Evolutionary conservation across 2,888 invertebrate genomes (phyloP).

Genomic region (Agonopterix alstromeriana): DNA sequence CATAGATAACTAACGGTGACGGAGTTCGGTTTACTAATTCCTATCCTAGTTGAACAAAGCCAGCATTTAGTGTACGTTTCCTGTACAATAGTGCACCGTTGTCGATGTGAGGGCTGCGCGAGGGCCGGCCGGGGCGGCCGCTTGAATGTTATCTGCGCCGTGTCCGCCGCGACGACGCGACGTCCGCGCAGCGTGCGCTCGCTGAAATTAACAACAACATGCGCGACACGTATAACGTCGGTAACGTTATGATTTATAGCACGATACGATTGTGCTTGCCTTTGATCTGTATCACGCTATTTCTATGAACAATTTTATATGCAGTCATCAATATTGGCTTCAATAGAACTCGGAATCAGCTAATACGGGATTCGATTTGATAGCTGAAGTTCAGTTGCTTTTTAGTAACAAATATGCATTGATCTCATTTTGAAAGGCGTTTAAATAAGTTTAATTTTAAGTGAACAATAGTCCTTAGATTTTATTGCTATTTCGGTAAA

Average conservation of each 20-base stretch:
- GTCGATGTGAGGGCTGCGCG: constrained; percentile 12
- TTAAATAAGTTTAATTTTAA: too few relatives aligned
- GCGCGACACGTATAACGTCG: constrained; percentile 43
- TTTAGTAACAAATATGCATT: neutral
- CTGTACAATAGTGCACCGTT: constrained; percentile 34
- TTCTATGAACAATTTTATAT: constrained; percentile 2
- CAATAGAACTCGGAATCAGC: too few relatives aligned
- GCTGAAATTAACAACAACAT: constrained; percentile 52
- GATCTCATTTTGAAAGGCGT: neutral
- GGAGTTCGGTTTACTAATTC: too few relatives aligned
- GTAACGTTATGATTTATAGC: constrained; percentile 51
- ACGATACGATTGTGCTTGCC: constrained; percentile 20
- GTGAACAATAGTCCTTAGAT: too few relatives aligned
- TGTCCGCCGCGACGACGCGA: constrained; percentile 1
- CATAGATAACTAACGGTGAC: too few relatives aligned
- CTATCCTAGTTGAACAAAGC: too few relatives aligned
- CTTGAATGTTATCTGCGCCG: constrained; percentile 4
- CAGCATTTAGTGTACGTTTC: constrained; percentile 22
- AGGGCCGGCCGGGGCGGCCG: neutral
- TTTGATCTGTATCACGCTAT: constrained; percentile 26
- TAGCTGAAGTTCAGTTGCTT: neutral
- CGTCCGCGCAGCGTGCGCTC: constrained; percentile 47
- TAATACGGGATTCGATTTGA: too few relatives aligned
- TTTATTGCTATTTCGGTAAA: too few relatives aligned
- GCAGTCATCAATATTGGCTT: too few relatives aligned